Evolutionary conservation across 2,113 vertebrate species (phyloP).

Genomic region (Kryptolebias marmoratus): DNA sequence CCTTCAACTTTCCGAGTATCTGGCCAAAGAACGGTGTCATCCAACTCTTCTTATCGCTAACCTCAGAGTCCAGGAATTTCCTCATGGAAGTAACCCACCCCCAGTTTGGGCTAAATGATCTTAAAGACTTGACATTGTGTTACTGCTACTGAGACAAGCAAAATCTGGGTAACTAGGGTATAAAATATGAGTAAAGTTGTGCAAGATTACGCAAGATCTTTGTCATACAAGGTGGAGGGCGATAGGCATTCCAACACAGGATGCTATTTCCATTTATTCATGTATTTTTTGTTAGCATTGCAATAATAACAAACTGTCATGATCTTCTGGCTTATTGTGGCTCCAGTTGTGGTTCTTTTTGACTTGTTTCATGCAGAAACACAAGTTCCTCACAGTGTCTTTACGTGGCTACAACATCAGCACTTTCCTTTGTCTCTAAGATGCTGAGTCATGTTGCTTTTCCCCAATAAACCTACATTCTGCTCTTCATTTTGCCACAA

Average conservation of each 20-base stretch:
- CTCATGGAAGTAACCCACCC: constrained; percentile 5
- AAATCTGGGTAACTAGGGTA: constrained; percentile 1
- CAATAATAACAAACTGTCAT: too few relatives aligned
- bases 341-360: neutral
- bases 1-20: neutral
- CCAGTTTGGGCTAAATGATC: constrained; percentile 8
- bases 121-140: neutral
- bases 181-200: neutral
- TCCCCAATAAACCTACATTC: constrained; percentile 23
- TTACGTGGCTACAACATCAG: constrained; percentile 49
- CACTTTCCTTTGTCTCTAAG: constrained; percentile 42
- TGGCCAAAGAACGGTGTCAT: constrained; percentile 31
- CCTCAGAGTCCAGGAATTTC: constrained; percentile 14
- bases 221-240: too few relatives aligned
- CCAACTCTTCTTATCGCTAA: constrained; percentile 1
- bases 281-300: too few relatives aligned
- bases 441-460: constrained; percentile 63
- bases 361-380: constrained; percentile 26
- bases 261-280: too few relatives aligned
- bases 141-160: neutral
- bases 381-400: constrained; percentile 25
- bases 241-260: too few relatives aligned
- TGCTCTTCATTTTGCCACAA: constrained; percentile 37
- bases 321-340: neutral
- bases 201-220: too few relatives aligned